phyloP scores from a whole-genome alignment of 1,140 invertebrate genomes.

The Drosophila baimaii region DNA sequence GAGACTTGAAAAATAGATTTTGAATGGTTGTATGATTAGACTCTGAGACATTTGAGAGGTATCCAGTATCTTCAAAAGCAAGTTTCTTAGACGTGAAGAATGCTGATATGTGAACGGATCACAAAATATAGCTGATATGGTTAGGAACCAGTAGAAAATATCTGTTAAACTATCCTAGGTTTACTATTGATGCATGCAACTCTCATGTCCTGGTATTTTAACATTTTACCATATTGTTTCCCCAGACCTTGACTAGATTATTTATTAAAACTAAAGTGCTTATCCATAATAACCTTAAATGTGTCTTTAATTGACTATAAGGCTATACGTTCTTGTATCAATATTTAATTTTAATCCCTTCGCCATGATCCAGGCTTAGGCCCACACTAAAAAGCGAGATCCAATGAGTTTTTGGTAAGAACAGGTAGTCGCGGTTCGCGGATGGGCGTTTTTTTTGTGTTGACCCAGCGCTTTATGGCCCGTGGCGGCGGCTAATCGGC shows the following conservation, averaged over 20 bases:
- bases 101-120: too few relatives aligned
- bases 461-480: constrained; percentile 32
- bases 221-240: too few relatives aligned
- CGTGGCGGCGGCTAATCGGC: constrained; percentile 75
- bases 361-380: background rate
- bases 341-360: constrained; percentile 4
- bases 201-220: too few relatives aligned
- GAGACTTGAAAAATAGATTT: background rate
- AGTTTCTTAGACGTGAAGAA: too few relatives aligned
- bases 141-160: too few relatives aligned
- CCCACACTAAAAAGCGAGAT: constrained; percentile 30
- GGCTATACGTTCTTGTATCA: background rate
- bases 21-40: too few relatives aligned
- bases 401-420: constrained; percentile 1
- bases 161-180: too few relatives aligned
- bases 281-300: background rate
- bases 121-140: too few relatives aligned
- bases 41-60: too few relatives aligned
- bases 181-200: too few relatives aligned
- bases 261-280: background rate
- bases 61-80: too few relatives aligned
- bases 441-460: constrained; percentile 35
- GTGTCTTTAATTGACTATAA: background rate
- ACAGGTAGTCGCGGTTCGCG: constrained; percentile 20
- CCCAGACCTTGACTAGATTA: too few relatives aligned